These are phyloP conservation scores for Poecile atricapillus DNA, from an alignment of 2,113 vertebrate genomes.

Conservation along the genomic window DNA sequence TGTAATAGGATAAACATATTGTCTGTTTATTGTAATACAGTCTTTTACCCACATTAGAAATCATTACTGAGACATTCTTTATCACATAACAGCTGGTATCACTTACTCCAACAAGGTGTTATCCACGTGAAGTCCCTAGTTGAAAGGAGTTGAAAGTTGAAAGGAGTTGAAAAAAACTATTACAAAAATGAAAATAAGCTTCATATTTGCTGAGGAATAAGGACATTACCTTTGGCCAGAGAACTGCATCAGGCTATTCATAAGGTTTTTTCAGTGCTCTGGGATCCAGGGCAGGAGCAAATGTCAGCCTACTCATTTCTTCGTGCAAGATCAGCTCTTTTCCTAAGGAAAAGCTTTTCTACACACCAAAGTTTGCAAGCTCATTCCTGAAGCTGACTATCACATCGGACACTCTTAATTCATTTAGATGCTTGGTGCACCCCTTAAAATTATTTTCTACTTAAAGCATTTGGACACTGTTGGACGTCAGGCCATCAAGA, in stretches of 20 bases:
- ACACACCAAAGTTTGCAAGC: background rate
- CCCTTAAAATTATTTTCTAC: background rate
- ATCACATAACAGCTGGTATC: background rate
- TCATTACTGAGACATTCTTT: background rate
- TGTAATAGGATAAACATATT: slow-evolving; percentile 36
- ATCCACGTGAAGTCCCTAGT: background rate
- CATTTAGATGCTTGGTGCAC: background rate
- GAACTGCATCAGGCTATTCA: background rate
- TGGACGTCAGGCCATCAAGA: background rate
- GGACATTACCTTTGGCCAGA: background rate
- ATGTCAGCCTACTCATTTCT: background rate
- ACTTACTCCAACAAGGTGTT: background rate
- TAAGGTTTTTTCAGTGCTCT: background rate
- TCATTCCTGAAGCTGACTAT: background rate
- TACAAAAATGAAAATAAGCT: background rate
- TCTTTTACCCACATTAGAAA: slow-evolving; percentile 42
- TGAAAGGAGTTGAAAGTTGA: too few relatives aligned
- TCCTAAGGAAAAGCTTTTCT: background rate
- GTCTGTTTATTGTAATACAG: slow-evolving; percentile 44
- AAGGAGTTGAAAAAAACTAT: background rate
- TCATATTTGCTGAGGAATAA: background rate
- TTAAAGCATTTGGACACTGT: background rate
- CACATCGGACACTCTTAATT: background rate
- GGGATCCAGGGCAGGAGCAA: background rate
- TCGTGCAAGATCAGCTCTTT: background rate